Base-by-base conservation (phyloP, 2,888 invertebrate genomes). In the Andrena bicolor region DNA sequence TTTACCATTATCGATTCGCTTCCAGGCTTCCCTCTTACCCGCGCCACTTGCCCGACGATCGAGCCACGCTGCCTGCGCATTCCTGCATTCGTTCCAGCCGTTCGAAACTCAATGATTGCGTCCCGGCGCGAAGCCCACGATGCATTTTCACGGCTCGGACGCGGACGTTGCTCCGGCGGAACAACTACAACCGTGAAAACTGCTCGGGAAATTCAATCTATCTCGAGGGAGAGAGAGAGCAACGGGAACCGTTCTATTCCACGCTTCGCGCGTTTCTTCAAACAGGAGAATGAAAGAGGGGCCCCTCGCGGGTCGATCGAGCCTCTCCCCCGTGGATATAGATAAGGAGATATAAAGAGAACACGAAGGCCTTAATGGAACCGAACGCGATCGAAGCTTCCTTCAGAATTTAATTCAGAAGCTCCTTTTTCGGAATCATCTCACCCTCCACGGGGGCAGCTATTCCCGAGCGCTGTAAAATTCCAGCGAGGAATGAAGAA, bases 1-100 rank as follows among this genome's bases (percentile, higher is more conserved):
- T 82, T 71, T 49, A 71, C 81, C 71, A 71, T 64, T 81, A 82
- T 81, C 76, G 82, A 82, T 82, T 75, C 64, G 81, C 63, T 74
- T 61, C 49, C n/a, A 48, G 56, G 28, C 41, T 63, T 32, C 53
- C 16, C 73, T 65, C 41, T 53, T n/a, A 48, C 64, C 64, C 35
- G 64, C 20, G 13, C 64, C 35, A 26, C 7, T 32, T 30, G 0
- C 61, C 2, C 51, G 65, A 49, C 61, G 35, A 48, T 23, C 20
- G n/a, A 56, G 0, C 26, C 56, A n/a, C 64, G 16, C 20, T 16
- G 6, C 4, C 48, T 28, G 80, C 65, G 53, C 74, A 51, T 71
- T 82, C 70, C 35, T 75, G 35, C 23, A 16, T 28, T 51, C 41
- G 13, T 23, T 32, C 2, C 41, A 32, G 32, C 13, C 35, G 35